Evolutionary conservation across 2,113 vertebrate genomes (phyloP), one percentile per base, ranked within the genome.

Genomic region (Seriola dumerili): DNA sequence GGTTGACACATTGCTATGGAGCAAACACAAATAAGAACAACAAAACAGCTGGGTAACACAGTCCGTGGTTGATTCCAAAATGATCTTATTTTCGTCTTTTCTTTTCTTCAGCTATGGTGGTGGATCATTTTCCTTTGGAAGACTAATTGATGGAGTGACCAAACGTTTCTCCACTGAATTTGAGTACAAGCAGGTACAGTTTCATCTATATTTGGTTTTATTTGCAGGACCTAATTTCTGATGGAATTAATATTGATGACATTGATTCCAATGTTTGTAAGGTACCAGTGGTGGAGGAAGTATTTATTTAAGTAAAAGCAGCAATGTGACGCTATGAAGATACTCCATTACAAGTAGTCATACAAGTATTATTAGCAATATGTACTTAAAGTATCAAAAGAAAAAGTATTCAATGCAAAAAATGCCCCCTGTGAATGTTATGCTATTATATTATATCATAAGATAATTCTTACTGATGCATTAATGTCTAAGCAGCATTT

Each of bases 151-250:
- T 0, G 54, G 78, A 0, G 92, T 97, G 73, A 96, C 95, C 0
- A 80, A 70, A 71, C 91, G 96, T 4, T 99, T 99, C 68, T 94
- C 96, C 46, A 73, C 95, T 0, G 91, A 97, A 3, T 96, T 93
- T 34, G 97, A 99, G 36, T 95, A 97, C 76, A 63, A 95, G 8
- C 94, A 98, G 97, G 98, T 99, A 93, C 9, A 29, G 29, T 25
- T 74, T 58, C 38, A 65, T 8, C 4, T 23, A 14, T 48, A 25
- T 64, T 25, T 57, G 0, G 52, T 25, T 4, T 32, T 16, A 1
- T 46, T 84, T 64, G 3, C 12, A 17, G 0, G 5, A 11, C 9
- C 2, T 5, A 25, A 32, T 40, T 69, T 64, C 4, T 64, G 23
- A 42, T 23, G 4, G 1, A 23, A 42, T 48, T 2, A 11, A 4